Percentiles rank a stretch among this genome's conserved stretches.
phyloP scores from a whole-genome alignment of 2,797 vertebrate genomes.

The Phoxinus dragarum region DNA sequence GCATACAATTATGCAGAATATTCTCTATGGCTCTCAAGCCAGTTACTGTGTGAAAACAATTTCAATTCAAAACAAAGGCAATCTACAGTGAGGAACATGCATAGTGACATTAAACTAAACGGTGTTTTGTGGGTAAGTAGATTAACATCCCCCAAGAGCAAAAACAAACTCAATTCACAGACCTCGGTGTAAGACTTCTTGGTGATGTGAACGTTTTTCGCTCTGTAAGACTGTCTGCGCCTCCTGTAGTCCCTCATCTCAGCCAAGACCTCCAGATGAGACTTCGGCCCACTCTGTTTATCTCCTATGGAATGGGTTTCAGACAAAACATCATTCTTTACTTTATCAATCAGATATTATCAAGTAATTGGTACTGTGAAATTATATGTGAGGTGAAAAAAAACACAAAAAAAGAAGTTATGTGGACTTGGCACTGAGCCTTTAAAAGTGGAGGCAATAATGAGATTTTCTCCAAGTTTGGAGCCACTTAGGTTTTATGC shows the following conservation, averaged over 20 bases:
- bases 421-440: background rate
- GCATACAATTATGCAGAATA: background rate
- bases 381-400: background rate
- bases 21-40: background rate
- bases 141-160: background rate
- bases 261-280: constrained; percentile 95
- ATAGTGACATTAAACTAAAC: background rate
- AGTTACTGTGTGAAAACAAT: background rate
- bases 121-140: background rate
- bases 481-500: background rate
- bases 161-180: constrained; percentile 41
- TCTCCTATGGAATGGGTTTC: constrained; percentile 77
- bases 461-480: background rate
- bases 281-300: constrained; percentile 89
- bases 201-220: constrained; percentile 98
- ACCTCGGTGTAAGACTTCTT: constrained; percentile 99
- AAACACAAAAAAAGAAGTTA: background rate
- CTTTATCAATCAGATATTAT: background rate
- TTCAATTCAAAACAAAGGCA: background rate
- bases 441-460: background rate
- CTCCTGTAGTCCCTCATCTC: constrained; percentile 99
- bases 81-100: too few species aligned
- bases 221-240: constrained; percentile 93
- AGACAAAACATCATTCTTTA: background rate
- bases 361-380: background rate